phyloP scores from a whole-genome alignment of 2,888 invertebrate species.

The Nemoura dubitans region DNA sequence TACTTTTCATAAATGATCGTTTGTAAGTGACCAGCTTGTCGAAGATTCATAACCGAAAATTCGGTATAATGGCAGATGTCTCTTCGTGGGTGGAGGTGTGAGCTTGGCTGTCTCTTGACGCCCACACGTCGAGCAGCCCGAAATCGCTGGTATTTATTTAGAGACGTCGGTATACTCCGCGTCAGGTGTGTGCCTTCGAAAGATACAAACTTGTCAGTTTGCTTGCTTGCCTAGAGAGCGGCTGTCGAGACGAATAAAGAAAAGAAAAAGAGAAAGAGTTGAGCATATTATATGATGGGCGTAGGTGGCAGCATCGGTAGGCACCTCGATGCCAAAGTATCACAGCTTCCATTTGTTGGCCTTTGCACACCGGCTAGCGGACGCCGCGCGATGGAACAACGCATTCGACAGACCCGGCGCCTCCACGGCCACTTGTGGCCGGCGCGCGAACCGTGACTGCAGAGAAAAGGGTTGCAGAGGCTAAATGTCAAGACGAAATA shows the following conservation, averaged over 20 bases:
- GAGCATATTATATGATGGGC: conserved; percentile 33
- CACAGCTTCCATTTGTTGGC: neutral
- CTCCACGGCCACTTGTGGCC: neutral
- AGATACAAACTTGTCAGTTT: conserved; percentile 41
- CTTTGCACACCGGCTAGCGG: no score
- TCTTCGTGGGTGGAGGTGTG: neutral
- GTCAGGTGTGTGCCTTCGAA: neutral
- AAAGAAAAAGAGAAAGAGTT: neutral
- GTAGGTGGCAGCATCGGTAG: conserved; percentile 17
- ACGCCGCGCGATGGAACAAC: neutral
- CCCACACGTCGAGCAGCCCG: neutral
- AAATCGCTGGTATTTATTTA: neutral
- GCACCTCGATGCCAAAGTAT: neutral
- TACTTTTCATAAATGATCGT: neutral
- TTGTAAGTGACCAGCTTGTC: neutral
- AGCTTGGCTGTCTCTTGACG: neutral
- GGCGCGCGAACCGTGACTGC: neutral
- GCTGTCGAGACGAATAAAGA: conserved; percentile 37
- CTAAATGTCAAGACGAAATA: neutral
- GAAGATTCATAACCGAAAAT: neutral
- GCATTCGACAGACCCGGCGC: neutral
- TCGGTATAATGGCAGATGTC: neutral
- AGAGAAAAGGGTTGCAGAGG: neutral
- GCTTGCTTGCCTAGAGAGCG: conserved; percentile 10
- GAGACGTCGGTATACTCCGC: neutral